A percentile compares a stretch with the other conserved stretches of the same genome.
Conservation (phyloP, 2,888 invertebrate species). For the Aleiodes alternator region DNA sequence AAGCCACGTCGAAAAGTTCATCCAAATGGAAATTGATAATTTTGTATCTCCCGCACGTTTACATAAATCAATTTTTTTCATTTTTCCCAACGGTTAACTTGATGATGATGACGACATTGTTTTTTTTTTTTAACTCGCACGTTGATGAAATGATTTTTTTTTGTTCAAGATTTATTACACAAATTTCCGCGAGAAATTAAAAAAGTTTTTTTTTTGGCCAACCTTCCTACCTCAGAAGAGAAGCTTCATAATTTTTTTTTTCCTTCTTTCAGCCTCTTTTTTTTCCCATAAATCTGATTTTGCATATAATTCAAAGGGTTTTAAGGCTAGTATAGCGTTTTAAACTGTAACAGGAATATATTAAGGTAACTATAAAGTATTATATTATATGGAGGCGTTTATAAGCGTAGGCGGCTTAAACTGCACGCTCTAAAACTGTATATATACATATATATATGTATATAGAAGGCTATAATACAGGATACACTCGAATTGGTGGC, state of each 20-base stretch:
- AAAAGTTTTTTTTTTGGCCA: not conserved
- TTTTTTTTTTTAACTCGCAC: not conserved
- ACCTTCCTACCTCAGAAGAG: not conserved
- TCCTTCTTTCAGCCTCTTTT: not conserved
- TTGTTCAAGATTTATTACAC: not conserved
- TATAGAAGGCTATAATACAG: slow-evolving; percentile 32
- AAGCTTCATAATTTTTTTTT: not conserved
- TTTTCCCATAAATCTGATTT: not conserved
- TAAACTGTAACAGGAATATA: slow-evolving; percentile 5
- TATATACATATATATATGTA: not conserved
- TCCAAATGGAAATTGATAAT: slow-evolving; percentile 45
- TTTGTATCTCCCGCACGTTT: slow-evolving; percentile 39
- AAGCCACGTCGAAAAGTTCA: slow-evolving; percentile 21
- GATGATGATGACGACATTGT: not conserved
- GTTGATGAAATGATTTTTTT: too few relatives aligned
- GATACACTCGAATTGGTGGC: slow-evolving; percentile 46
- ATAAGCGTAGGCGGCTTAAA: slow-evolving; percentile 29
- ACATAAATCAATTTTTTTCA: slow-evolving; percentile 16
- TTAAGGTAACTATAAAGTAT: slow-evolving; percentile 1
- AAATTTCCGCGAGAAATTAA: not conserved
- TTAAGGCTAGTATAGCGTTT: slow-evolving; percentile 2
- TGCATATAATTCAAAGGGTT: not conserved
- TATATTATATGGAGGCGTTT: slow-evolving; percentile 8
- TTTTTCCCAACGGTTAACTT: too few relatives aligned
- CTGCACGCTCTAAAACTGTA: slow-evolving; percentile 18